Evolutionary conservation across 2,888 invertebrate genomes (phyloP), one percentile per base, ranked within the genome.

Genomic region (Eupithecia subfuscata): DNA sequence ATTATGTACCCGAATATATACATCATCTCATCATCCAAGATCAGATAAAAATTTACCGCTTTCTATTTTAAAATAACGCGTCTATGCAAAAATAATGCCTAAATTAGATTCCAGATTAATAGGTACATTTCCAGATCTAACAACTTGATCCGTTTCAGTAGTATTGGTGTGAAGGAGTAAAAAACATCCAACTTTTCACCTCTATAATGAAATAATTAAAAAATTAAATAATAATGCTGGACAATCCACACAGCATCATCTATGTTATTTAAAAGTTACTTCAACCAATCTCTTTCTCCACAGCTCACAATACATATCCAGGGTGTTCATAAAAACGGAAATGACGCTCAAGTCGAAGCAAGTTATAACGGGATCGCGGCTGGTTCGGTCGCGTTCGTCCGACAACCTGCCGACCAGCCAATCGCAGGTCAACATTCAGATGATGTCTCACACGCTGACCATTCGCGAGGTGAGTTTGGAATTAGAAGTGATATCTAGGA

Each of bases 391-490:
- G 82, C 96, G 98, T 85, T 98, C 98, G 69, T 97, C 97, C 79
- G 98, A 98, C 95, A 98, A 98, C 95, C 95, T 98, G 85, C 98
- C 98, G 84, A 98, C 98, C 89, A 98, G 98, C 95, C 98, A 98
- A 93, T 98, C 98, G 79, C 98, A 98, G 95, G 97, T 97, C 95
- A 98, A 98, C 95, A 98, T 98, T 84, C 98, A 98, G 95, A 98
- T 98, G 98, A 97, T 98, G 96, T 98, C 98, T 70, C 98, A 98
- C 90, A 98, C 98, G 79, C 96, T 98, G 88, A 98, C 98, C 87
- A 98, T 98, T 87, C 96, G 98, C 95, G 98, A 98, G 98, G 98
- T 98, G 95, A 95, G 95, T 82, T 48, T 22, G 22, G 22, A n/a
- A 48, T 67, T 40, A 5, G 12, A 67, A 40, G 5, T 40, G 18